Evolutionary conservation across 2,113 vertebrate genomes (phyloP), one percentile per base, ranked within the genome.

Genomic region (Triplophysa dalaica): DNA sequence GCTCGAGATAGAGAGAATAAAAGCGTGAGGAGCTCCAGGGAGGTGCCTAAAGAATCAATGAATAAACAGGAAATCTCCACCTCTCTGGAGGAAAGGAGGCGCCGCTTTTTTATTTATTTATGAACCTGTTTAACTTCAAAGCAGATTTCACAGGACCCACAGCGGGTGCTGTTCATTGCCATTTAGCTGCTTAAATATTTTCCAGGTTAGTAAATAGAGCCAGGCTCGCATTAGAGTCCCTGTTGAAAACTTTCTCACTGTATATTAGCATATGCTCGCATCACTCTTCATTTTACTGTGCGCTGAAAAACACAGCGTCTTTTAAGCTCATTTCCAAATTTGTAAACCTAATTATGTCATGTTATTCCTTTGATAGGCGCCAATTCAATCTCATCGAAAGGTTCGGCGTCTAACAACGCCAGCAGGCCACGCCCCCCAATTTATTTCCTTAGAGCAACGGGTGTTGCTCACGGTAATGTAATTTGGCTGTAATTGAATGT

Each of bases 401-500:
- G 38, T 81, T 69, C 43, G 41, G 41, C 7, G 1, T 12, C 50
- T 77, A 12, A 61, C 43, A 16, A 14, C n/a, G 11, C 67, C 5
- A 43, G 52, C 14, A 48, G 74, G 26, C 54, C 21, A 85, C 78
- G 65, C 75, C 70, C 80, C 78, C 87, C 81, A 13, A 56, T 85
- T 86, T 82, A 81, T 87, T 84, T 84, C 76, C 66, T 62, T 83
- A 72, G 68, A 81, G 19, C 7, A 83, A 82, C 9, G 75, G 80
- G 83, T 77, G 85, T 85, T 89, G 85, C 83, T 86, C 85, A 85
- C 77, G 85, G 86, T 79, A 84, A 88, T 83, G 86, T 75, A 88
- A 87, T 87, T 75, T 76, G 87, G 84, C 85, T 86, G 33, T 91
- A 91, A 91, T 91, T 89, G 88, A 85, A 84, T 85, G 85, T 76